These are phyloP conservation scores for Poeciliopsis infans DNA, from an alignment of 2,797 vertebrate genomes.

Conservation along the genomic window DNA sequence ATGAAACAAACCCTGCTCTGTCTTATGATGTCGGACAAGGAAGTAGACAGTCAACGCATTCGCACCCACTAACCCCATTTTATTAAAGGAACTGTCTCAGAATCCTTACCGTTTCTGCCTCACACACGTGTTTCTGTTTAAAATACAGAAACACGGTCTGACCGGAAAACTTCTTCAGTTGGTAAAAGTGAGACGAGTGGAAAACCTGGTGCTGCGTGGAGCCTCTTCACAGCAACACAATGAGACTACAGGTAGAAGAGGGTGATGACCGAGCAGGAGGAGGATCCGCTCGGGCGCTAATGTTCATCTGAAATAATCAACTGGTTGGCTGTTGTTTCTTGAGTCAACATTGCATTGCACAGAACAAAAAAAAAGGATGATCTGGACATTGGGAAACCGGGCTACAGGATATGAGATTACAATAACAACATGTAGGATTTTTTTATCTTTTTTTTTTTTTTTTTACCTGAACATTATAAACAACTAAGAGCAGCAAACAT, in stretches of 20 bases:
- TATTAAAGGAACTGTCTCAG: constrained; percentile 41
- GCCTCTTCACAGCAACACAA: constrained; percentile 40
- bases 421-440: constrained; percentile 39
- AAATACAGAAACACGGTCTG: constrained; percentile 20
- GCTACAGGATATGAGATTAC: constrained; percentile 42
- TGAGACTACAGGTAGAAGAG: constrained; percentile 28
- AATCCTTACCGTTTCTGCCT: constrained; percentile 11
- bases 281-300: not conserved
- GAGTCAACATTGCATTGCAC: constrained; percentile 12
- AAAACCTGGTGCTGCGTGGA: constrained; percentile 25
- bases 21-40: constrained; percentile 48
- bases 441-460: not conserved
- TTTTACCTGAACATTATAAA: constrained; percentile 43
- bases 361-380: constrained; percentile 11
- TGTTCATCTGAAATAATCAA: constrained; percentile 12
- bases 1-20: constrained; percentile 73
- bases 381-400: constrained; percentile 35
- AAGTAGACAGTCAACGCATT: constrained; percentile 35
- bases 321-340: constrained; percentile 19
- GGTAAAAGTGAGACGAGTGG: constrained; percentile 25
- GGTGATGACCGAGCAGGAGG: constrained; percentile 11
- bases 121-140: constrained; percentile 1
- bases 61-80: constrained; percentile 20
- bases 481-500: constrained; percentile 48
- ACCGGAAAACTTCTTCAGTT: constrained; percentile 29